Conservation (phyloP, 2,797 vertebrate species). For the Chelidonichthys spinosus region DNA sequence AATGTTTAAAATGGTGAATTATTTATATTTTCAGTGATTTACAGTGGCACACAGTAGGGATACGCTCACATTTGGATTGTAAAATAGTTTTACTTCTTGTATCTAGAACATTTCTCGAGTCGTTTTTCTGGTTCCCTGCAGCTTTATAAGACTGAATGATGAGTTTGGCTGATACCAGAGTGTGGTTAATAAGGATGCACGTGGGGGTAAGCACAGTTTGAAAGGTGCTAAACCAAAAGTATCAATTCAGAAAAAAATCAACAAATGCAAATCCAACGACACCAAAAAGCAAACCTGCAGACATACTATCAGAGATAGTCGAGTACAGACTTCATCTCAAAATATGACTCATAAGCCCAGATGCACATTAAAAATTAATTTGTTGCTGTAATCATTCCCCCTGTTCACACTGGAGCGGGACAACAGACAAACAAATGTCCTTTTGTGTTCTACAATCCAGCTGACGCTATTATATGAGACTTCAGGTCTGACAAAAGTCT, state of each 20-base stretch:
- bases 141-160: not conserved
- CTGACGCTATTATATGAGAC: not conserved
- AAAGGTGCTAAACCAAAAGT: not conserved
- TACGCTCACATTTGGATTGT: not conserved
- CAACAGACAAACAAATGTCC: not conserved
- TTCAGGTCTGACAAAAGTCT: not conserved
- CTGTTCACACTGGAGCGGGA: not conserved
- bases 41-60: not conserved
- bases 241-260: not conserved
- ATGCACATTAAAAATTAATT: not conserved
- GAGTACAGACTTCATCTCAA: not conserved
- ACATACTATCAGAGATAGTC: not conserved
- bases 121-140: not conserved
- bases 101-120: no score
- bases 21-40: not conserved
- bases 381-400: not conserved
- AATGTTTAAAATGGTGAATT: not conserved
- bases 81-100: not conserved
- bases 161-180: not conserved
- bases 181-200: not conserved
- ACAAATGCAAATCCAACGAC: not conserved
- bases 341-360: not conserved
- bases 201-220: not conserved
- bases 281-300: not conserved
- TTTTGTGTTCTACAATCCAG: not conserved